Conservation (phyloP, 1,140 invertebrate genomes). For the Bombus waltoni region DNA sequence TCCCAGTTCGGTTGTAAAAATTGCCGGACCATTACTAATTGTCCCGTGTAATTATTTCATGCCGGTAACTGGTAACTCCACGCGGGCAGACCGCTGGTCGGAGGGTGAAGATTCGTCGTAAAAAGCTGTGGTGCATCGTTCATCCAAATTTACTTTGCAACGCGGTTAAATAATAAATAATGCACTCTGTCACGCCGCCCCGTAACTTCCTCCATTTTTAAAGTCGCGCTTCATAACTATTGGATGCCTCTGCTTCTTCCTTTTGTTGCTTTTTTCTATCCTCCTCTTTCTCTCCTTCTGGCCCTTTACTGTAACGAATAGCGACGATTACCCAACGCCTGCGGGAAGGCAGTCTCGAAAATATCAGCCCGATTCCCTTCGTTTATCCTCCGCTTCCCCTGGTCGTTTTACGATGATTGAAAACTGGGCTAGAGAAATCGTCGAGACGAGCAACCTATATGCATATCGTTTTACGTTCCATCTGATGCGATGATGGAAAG, state of each 20-base stretch:
- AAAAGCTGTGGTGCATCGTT: slow-evolving; percentile 50
- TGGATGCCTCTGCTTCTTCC: slow-evolving; percentile 23
- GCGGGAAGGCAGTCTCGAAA: neutral
- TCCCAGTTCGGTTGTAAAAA: slow-evolving; percentile 47
- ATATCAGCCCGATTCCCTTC: neutral
- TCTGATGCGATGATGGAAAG: neutral
- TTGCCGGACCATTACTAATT: slow-evolving; percentile 49
- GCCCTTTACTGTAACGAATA: neutral
- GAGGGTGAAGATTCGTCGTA: slow-evolving; percentile 46
- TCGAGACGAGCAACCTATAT: neutral
- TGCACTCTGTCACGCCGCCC: slow-evolving; percentile 49
- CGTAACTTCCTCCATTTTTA: slow-evolving; percentile 54
- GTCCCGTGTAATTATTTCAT: slow-evolving; percentile 52
- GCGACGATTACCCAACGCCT: slow-evolving; percentile 1
- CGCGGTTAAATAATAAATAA: slow-evolving; percentile 55
- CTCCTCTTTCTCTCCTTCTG: neutral
- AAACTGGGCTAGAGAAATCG: neutral
- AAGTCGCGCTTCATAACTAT: slow-evolving; percentile 52
- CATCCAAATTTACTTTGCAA: slow-evolving; percentile 57
- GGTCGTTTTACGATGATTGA: neutral
- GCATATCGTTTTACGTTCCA: neutral
- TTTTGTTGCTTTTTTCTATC: neutral
- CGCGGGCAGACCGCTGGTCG: neutral
- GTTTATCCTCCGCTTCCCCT: neutral
- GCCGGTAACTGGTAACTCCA: slow-evolving; percentile 29